phyloP scores from a whole-genome alignment of 2,113 vertebrate genomes.

The Tragelaphus scriptus region DNA sequence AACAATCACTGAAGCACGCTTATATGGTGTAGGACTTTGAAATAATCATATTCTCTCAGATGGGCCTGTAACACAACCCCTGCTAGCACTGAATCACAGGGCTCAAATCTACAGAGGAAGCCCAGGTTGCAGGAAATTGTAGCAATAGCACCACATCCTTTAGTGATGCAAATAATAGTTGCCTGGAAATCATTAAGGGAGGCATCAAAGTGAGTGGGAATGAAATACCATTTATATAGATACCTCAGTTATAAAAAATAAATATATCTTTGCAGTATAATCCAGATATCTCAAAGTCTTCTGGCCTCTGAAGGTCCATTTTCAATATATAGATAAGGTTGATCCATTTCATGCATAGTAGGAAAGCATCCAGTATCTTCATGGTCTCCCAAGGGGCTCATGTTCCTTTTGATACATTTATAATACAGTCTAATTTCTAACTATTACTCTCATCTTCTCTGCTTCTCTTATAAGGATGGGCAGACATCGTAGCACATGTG shows the following conservation, averaged over 20 bases:
- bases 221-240: neutral
- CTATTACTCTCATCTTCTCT: neutral
- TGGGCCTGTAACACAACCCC: neutral
- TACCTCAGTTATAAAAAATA: neutral
- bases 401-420: neutral
- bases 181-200: neutral
- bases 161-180: neutral
- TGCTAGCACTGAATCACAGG: neutral
- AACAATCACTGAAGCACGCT: neutral
- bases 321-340: neutral
- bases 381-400: neutral
- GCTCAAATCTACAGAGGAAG: neutral
- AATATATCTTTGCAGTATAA: neutral
- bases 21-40: neutral
- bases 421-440: neutral
- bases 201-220: neutral
- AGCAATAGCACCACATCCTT: neutral
- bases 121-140: neutral
- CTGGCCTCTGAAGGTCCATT: neutral
- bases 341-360: neutral
- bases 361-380: neutral
- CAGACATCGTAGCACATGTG: neutral
- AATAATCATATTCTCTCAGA: neutral
- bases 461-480: neutral
- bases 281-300: neutral